Conservation (phyloP, 2,113 vertebrate genomes). For the Leuciscus idus region DNA sequence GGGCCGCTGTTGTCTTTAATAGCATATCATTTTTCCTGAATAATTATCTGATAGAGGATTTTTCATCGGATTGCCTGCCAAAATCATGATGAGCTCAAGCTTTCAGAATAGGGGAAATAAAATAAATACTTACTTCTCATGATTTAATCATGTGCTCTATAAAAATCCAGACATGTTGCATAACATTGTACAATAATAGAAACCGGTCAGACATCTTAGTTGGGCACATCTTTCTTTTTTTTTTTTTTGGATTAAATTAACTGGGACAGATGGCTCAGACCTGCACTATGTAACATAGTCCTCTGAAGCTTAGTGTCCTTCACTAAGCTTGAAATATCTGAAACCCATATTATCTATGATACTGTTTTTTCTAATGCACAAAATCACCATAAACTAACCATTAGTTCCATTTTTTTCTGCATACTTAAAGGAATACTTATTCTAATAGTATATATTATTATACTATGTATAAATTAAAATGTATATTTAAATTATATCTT, state of each 20-base stretch:
- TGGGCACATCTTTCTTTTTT: neutral
- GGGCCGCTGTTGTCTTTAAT: neutral
- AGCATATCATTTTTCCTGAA: neutral
- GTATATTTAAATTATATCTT: too few relatives aligned
- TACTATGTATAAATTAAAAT: neutral
- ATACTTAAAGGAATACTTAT: neutral
- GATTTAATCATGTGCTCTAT: constrained; percentile 4
- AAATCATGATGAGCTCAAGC: constrained; percentile 5
- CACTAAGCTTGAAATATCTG: neutral
- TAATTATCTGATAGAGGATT: neutral
- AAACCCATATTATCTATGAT: neutral
- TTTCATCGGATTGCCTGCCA: constrained; percentile 3
- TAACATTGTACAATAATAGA: constrained; percentile 20
- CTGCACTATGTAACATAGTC: neutral
- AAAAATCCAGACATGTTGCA: constrained; percentile 28
- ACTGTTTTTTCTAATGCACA: neutral
- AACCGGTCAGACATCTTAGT: neutral
- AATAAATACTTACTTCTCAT: neutral
- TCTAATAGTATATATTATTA: too few relatives aligned
- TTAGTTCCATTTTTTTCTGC: neutral
- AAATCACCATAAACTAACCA: neutral
- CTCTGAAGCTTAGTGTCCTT: too few relatives aligned
- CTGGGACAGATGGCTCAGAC: constrained; percentile 14
- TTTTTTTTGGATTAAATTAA: neutral
- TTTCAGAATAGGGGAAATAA: neutral